phyloP scores from a whole-genome alignment of 2,888 invertebrate genomes.

The Stenchaetothrips biformis region DNA sequence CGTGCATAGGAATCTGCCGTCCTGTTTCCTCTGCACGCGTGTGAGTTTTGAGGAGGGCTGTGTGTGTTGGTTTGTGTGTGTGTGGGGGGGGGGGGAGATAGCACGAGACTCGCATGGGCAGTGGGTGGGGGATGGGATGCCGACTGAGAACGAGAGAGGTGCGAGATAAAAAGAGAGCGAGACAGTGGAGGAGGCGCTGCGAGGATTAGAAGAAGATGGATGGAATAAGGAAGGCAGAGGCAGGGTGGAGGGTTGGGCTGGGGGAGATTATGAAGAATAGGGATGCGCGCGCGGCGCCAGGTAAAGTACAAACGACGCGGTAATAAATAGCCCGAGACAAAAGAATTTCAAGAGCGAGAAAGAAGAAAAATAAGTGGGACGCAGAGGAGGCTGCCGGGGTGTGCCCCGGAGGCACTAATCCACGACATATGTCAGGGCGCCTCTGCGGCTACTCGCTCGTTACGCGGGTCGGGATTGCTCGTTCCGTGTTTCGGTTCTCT shows the following conservation, averaged over 20 bases:
- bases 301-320: not conserved
- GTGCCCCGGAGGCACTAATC: not conserved
- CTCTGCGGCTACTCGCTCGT: no score
- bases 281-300: not conserved
- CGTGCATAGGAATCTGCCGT: constrained; percentile 9
- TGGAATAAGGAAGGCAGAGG: not conserved
- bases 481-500: no score
- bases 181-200: not conserved
- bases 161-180: not conserved
- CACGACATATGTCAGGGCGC: not conserved
- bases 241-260: not conserved
- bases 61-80: not conserved
- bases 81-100: not conserved
- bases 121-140: not conserved
- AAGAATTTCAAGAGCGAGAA: constrained; percentile 1
- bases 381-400: not conserved
- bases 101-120: not conserved
- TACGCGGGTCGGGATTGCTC: no score
- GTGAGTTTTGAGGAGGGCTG: not conserved
- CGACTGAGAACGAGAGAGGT: not conserved
- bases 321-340: constrained; percentile 17
- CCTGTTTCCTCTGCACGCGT: constrained; percentile 15
- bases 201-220: constrained; percentile 15
- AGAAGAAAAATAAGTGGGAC: not conserved
- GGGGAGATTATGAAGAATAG: not conserved